These are phyloP conservation scores for Naja naja DNA, from an alignment of 2,113 vertebrate species.

Conservation along the genomic window DNA sequence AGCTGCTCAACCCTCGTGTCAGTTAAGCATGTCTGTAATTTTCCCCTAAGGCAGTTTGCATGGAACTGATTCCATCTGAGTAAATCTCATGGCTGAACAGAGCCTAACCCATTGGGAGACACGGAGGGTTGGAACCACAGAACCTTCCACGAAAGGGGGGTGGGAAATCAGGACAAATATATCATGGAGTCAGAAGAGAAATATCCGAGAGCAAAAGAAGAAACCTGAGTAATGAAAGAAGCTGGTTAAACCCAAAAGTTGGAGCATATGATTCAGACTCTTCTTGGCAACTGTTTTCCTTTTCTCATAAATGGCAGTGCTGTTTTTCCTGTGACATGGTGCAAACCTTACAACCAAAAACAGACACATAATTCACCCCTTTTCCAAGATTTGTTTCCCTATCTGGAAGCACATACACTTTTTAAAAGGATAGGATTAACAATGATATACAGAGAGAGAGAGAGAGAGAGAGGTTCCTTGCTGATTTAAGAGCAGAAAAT, in stretches of 20 bases:
- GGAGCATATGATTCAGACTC: neutral
- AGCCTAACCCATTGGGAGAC: neutral
- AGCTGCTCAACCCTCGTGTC: constrained; percentile 11
- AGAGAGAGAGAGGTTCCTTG: neutral
- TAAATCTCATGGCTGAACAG: constrained; percentile 10
- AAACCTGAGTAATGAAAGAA: neutral
- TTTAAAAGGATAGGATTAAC: neutral
- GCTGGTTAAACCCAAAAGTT: neutral
- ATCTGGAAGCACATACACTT: neutral
- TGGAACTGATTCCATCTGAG: constrained; percentile 18
- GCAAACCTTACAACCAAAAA: neutral
- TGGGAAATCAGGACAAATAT: neutral
- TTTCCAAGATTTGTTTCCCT: neutral
- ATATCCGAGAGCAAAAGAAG: neutral
- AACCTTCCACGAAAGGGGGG: neutral
- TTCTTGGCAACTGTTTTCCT: neutral
- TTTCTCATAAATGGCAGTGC: neutral
- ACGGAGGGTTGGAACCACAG: neutral
- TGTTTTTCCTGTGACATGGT: neutral
- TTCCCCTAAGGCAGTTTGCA: constrained; percentile 15
- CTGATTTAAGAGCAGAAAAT: neutral
- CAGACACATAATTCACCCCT: neutral
- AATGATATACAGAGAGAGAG: neutral
- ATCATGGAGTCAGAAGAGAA: neutral
- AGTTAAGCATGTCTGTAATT: constrained; percentile 27